A percentile compares a stretch with the other conserved stretches of the same genome.
Conservation (phyloP, 2,113 vertebrate genomes). For the Burhinus bistriatus region DNA sequence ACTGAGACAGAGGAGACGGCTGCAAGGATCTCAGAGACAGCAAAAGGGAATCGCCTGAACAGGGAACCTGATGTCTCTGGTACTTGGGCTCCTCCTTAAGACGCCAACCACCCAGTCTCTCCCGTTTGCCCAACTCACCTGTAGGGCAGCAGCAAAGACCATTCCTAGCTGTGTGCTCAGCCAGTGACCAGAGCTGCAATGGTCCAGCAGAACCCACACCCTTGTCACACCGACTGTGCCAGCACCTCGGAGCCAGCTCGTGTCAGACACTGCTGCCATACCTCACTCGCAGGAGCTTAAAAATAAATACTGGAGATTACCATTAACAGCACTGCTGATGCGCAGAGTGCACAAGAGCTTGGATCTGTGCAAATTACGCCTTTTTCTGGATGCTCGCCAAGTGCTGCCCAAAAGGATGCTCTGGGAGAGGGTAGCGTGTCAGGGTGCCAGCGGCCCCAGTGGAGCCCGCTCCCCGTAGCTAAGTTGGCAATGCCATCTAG, state of each 20-base stretch:
- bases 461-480: conserved; percentile 30
- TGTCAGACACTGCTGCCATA: not conserved
- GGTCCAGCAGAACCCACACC: accelerated
- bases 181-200: no score
- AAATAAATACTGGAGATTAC: not conserved
- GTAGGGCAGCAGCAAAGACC: not conserved
- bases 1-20: not conserved
- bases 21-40: not conserved
- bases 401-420: not conserved
- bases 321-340: not conserved
- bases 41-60: not conserved
- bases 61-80: not conserved
- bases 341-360: not conserved
- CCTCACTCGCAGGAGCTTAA: not conserved
- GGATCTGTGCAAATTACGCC: not conserved
- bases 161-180: not conserved
- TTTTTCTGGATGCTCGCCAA: not conserved
- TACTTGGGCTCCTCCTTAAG: not conserved
- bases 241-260: not conserved
- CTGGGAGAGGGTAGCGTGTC: not conserved
- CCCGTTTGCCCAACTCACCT: not conserved
- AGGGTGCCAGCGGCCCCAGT: not conserved
- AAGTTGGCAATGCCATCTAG: conserved; percentile 77
- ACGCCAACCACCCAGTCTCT: not conserved
- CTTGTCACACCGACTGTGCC: accelerated